Conservation (phyloP, 2,113 vertebrate genomes). For the Gadus chalcogrammus region DNA sequence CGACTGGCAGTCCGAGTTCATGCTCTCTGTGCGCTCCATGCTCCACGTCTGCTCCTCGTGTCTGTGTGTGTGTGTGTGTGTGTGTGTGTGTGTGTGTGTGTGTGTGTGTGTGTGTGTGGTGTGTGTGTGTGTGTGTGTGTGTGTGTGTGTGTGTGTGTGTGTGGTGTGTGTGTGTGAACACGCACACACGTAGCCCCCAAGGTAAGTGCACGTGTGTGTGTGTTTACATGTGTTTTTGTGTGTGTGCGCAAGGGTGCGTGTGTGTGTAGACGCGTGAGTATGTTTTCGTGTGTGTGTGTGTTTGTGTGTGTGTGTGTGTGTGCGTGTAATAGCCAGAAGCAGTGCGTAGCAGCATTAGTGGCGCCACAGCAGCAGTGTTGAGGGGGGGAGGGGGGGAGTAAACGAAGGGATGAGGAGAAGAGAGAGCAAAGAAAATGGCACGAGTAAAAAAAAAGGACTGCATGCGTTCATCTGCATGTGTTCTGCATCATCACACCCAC, state of each 20-base stretch:
- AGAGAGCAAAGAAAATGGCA: too few relatives aligned
- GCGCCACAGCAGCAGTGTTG: not conserved
- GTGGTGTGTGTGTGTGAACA: not conserved
- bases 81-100: not conserved
- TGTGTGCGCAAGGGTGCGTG: too few relatives aligned
- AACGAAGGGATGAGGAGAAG: not conserved
- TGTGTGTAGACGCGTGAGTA: too few relatives aligned
- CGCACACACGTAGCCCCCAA: too few relatives aligned
- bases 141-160: not conserved
- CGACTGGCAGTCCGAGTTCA: slow-evolving; percentile 94
- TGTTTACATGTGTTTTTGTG: too few relatives aligned
- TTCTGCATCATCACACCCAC: too few relatives aligned
- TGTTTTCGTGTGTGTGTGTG: slow-evolving; percentile 69
- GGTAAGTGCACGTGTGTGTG: too few relatives aligned
- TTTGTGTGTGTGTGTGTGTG: slow-evolving; percentile 65
- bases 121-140: too few relatives aligned
- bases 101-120: not conserved
- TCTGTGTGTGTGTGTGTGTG: slow-evolving; percentile 64
- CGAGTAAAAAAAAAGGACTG: not conserved
- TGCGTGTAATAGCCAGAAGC: not conserved
- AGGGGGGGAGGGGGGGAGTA: not conserved
- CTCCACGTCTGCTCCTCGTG: slow-evolving; percentile 97
- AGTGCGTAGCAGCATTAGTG: slow-evolving; percentile 1
- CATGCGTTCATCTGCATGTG: not conserved
- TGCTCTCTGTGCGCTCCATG: slow-evolving; percentile 90